phyloP scores from a whole-genome alignment of 1,140 invertebrate species.

The Drosophila jambulina region DNA sequence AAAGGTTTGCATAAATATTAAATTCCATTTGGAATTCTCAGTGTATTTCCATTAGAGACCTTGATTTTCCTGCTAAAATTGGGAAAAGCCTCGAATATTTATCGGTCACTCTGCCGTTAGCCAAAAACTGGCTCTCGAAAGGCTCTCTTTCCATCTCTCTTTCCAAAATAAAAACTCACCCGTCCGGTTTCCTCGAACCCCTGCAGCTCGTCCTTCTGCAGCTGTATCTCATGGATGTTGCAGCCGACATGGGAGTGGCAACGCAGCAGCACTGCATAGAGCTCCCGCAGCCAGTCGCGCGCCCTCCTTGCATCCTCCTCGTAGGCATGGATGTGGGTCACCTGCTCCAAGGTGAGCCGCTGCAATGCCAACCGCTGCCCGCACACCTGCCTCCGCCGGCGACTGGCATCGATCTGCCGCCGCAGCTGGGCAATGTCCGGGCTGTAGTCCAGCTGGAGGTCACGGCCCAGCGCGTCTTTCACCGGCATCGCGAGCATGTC shows the following conservation, averaged over 20 bases:
- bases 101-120: slow-evolving; percentile 28
- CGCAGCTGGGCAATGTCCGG: slow-evolving; percentile 90
- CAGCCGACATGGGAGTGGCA: slow-evolving; percentile 91
- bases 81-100: background rate
- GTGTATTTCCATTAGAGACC: background rate
- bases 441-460: slow-evolving; percentile 90
- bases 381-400: slow-evolving; percentile 88
- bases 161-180: slow-evolving; percentile 86
- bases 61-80: slow-evolving; percentile 19
- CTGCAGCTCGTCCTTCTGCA: slow-evolving; percentile 91
- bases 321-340: slow-evolving; percentile 90
- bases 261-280: slow-evolving; percentile 89
- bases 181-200: slow-evolving; percentile 92
- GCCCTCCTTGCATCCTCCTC: slow-evolving; percentile 92
- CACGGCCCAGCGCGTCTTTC: slow-evolving; percentile 91
- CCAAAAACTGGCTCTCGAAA: slow-evolving; percentile 9
- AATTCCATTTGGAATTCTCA: background rate
- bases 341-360: slow-evolving; percentile 91
- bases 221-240: slow-evolving; percentile 90
- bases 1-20: background rate
- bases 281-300: slow-evolving; percentile 90
- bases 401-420: slow-evolving; percentile 89
- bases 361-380: slow-evolving; percentile 90
- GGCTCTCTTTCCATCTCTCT: background rate
- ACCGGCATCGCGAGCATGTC: slow-evolving; percentile 92